Base-by-base conservation (phyloP, 1,140 invertebrate species). In the Portunus trituberculatus region DNA sequence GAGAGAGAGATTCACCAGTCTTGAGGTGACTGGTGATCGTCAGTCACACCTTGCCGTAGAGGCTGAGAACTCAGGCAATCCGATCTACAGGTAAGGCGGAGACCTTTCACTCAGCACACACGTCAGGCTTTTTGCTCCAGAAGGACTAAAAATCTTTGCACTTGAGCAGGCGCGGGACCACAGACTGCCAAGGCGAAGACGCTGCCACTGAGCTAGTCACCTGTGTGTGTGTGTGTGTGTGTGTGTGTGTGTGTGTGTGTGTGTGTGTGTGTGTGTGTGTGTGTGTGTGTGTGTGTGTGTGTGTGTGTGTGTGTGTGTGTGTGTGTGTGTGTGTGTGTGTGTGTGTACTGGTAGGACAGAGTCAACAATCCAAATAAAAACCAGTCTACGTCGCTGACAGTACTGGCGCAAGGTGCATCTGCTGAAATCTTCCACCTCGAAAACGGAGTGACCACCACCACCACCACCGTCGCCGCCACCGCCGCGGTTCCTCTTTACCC, bases 221-320 rank as follows among this genome's bases (percentile, higher is more conserved):
- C 20, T 25, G 20, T 87, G 86, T 87, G 86, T 87, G 86, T 87
- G 86, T 87, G 86, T 87, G 86, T 87, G 86, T 87, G 86, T 29
- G 86, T 29, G 86, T 29, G 46, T 46, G 76, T 82, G 76, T 82
- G 76, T 82, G 76, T 87, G 86, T 87, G 86, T 87, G 86, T 87
- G 86, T 87, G 86, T 29, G 86, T 29, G 86, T 29, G 46, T 46
- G 76, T 82, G 76, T 82, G 76, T 82, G 76, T 82, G 76, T 82
- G 76, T 82, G 76, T 82, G 76, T 82, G 76, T 82, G 76, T 82
- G 76, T 82, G 76, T 82, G 76, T 82, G 76, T 82, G 76, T 82
- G 76, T 82, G 76, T 82, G 76, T 82, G 76, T 16, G 52, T 59
- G 52, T 59, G 52, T 59, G 52, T 59, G 52, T 59, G 52, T 59